Percentiles rank a stretch among this genome's conserved stretches.
Evolutionary conservation across 2,113 vertebrate species (phyloP).

Genomic region (Pithys albifrons): DNA sequence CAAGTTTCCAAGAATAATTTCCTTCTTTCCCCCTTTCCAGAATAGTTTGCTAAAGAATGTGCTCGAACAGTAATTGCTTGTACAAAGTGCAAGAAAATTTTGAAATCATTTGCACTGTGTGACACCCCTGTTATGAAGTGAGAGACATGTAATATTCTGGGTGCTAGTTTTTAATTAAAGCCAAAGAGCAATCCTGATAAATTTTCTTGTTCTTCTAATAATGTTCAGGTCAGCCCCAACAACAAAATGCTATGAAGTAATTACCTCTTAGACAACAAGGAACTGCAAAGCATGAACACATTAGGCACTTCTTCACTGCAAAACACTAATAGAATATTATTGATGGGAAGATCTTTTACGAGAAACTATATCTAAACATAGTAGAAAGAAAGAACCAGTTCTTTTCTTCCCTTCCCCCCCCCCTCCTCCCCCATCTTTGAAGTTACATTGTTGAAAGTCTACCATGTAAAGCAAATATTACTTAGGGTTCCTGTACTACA

Average conservation of each 20-base stretch:
- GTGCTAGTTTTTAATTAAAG: slow-evolving; percentile 16
- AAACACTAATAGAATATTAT: not conserved
- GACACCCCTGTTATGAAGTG: not conserved
- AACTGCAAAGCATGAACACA: not conserved
- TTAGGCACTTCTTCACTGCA: not conserved
- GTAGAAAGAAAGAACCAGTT: not conserved
- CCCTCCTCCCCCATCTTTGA: accelerated
- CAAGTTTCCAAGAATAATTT: not conserved
- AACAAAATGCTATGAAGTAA: not conserved
- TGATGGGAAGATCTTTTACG: not conserved
- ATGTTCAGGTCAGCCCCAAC: not conserved
- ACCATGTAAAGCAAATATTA: not conserved
- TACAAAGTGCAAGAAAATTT: not conserved
- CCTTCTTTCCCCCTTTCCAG: not conserved
- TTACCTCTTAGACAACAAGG: not conserved
- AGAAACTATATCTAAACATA: not conserved
- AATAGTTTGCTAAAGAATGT: not conserved
- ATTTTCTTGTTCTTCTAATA: not conserved
- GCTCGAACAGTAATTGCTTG: not conserved
- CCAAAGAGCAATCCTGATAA: not conserved
- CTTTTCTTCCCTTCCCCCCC: not conserved
- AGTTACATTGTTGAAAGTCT: not conserved
- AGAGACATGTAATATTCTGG: not conserved
- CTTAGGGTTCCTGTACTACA: not conserved
- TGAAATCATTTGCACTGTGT: not conserved